phyloP scores from a whole-genome alignment of 2,888 invertebrate genomes.

The Lasioglossum villosulum region DNA sequence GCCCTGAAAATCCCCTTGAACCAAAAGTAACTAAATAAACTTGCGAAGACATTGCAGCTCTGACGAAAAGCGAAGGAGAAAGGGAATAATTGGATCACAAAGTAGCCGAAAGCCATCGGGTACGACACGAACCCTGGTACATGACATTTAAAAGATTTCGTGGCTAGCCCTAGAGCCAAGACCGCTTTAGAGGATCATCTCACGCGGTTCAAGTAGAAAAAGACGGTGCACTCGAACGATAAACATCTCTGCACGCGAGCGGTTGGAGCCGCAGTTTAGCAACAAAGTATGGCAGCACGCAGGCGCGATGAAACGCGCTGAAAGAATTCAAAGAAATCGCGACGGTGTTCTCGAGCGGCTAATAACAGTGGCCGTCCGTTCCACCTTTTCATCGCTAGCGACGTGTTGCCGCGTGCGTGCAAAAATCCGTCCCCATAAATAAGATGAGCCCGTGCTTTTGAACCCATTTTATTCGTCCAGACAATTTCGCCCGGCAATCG shows the following conservation, averaged over 20 bases:
- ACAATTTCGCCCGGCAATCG: conserved; percentile 66
- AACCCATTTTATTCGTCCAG: conserved; percentile 41
- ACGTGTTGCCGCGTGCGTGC: conserved; percentile 59
- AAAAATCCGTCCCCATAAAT: conserved; percentile 54
- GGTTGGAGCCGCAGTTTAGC: neutral
- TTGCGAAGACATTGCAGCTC: neutral
- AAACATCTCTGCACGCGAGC: neutral
- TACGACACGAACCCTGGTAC: neutral
- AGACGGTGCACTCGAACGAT: neutral
- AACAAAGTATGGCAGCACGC: neutral
- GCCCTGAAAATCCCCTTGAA: neutral
- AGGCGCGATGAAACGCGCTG: conserved; percentile 20
- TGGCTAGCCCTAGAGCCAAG: neutral
- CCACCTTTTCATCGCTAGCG: conserved; percentile 60
- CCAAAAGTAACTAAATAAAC: neutral
- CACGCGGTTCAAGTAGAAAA: neutral
- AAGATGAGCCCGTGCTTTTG: conserved; percentile 50
- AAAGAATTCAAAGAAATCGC: conserved; percentile 32
- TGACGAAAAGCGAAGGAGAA: neutral
- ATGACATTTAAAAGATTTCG: neutral
- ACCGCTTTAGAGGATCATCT: neutral
- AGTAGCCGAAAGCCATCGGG: neutral
- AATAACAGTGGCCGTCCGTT: conserved; percentile 63
- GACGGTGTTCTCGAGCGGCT: conserved; percentile 41
- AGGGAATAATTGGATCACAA: neutral